Evolutionary conservation across 2,888 invertebrate species (phyloP).

Genomic region (Trichogramma evanescens): DNA sequence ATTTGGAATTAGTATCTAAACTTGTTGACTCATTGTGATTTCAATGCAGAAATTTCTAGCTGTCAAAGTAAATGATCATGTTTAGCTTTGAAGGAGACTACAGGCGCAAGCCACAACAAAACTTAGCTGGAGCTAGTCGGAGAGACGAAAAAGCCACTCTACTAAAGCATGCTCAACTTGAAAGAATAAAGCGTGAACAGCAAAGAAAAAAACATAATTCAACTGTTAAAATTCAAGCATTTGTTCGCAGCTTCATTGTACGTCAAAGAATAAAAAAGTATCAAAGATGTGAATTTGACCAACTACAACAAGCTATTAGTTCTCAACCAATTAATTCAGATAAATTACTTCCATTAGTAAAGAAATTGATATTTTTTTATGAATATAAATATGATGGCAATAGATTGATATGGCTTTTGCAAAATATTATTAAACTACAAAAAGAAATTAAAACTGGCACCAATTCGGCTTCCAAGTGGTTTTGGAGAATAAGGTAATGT

Average conservation of each 20-base stretch:
- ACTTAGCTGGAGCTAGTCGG: slow-evolving; percentile 78
- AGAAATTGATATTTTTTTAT: slow-evolving; percentile 73
- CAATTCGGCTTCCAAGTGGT: slow-evolving; percentile 40
- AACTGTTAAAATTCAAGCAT: slow-evolving; percentile 75
- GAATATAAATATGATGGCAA: slow-evolving; percentile 59
- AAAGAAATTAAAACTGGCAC: slow-evolving; percentile 40
- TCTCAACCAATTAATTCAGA: slow-evolving; percentile 46
- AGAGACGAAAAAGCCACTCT: slow-evolving; percentile 65
- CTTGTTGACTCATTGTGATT: slow-evolving; percentile 18
- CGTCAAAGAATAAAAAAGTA: slow-evolving; percentile 61
- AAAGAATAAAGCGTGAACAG: slow-evolving; percentile 81
- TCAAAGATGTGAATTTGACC: slow-evolving; percentile 67
- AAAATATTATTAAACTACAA: slow-evolving; percentile 45
- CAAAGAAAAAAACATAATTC: slow-evolving; percentile 67
- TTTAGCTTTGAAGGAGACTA: slow-evolving; percentile 87
- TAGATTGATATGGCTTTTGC: slow-evolving; percentile 52
- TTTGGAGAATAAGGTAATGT: slow-evolving; percentile 46
- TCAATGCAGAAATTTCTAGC: slow-evolving; percentile 14
- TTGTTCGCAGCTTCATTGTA: slow-evolving; percentile 66
- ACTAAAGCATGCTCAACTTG: slow-evolving; percentile 74
- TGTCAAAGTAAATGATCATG: slow-evolving; percentile 36
- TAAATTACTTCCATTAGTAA: slow-evolving; percentile 54
- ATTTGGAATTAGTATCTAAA: slow-evolving; percentile 4
- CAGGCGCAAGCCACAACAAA: slow-evolving; percentile 79
- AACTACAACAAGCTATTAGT: slow-evolving; percentile 49